Percentiles rank a stretch among this genome's conserved stretches.
Evolutionary conservation across 1,140 invertebrate genomes (phyloP).

Genomic region (Prorops nasuta): DNA sequence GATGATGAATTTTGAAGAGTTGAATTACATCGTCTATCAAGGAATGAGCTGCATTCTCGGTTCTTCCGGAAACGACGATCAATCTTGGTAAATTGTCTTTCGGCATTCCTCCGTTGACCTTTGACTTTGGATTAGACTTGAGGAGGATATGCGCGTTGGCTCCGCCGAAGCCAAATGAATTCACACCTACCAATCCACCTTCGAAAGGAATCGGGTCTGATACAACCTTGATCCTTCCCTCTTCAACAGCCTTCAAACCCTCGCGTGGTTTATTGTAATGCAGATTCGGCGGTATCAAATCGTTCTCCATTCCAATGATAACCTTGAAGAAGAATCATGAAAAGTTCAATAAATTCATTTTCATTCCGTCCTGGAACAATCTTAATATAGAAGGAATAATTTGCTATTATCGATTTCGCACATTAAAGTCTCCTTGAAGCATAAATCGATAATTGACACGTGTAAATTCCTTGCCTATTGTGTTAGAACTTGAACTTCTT

Average conservation of each 20-base stretch:
- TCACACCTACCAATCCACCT: conserved; percentile 60
- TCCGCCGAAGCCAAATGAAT: conserved; percentile 67
- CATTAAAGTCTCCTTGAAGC: too few relatives aligned
- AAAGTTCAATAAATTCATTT: not conserved
- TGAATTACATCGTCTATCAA: conserved; percentile 65
- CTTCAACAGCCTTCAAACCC: conserved; percentile 65
- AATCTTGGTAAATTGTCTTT: conserved; percentile 62
- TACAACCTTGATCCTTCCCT: conserved; percentile 66
- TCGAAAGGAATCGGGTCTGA: conserved; percentile 64
- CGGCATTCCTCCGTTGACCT: conserved; percentile 54
- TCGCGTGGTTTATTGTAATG: conserved; percentile 68
- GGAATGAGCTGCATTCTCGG: conserved; percentile 68
- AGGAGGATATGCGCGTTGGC: conserved; percentile 70
- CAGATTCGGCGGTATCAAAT: conserved; percentile 70
- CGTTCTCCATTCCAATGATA: conserved; percentile 69
- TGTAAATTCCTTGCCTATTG: too few relatives aligned
- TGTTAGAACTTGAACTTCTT: too few relatives aligned
- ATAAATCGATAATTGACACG: too few relatives aligned
- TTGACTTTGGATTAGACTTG: conserved; percentile 56
- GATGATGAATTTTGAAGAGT: not conserved
- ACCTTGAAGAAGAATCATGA: conserved; percentile 44
- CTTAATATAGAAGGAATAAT: too few relatives aligned
- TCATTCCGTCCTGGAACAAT: not conserved
- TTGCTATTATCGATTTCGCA: too few relatives aligned
- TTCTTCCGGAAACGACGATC: conserved; percentile 66